phyloP scores from a whole-genome alignment of 2,113 vertebrate species.

The Perognathus longimembris region DNA sequence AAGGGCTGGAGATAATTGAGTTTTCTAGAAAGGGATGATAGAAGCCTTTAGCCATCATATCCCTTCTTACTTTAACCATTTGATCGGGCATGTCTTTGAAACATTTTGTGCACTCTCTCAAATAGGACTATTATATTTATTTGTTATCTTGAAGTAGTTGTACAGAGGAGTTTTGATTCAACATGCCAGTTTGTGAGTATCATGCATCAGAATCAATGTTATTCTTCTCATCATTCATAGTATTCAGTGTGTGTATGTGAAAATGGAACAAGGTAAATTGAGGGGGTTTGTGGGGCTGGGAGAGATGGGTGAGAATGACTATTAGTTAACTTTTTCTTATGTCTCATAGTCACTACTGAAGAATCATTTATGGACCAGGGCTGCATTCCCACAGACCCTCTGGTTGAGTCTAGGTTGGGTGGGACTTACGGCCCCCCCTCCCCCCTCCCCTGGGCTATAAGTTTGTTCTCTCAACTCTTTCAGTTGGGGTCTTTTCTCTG shows the following conservation, averaged over 20 bases:
- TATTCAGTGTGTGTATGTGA: too few species aligned
- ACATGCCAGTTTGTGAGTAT: too few species aligned
- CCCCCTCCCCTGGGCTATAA: neutral
- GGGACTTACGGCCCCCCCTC: too few species aligned
- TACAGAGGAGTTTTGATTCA: too few species aligned
- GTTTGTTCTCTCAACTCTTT: neutral
- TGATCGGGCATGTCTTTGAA: neutral
- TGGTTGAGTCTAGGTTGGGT: too few species aligned
- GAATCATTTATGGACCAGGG: neutral
- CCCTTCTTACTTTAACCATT: neutral
- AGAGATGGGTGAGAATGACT: too few species aligned
- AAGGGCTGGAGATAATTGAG: neutral
- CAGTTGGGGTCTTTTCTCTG: neutral
- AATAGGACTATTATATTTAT: neutral
- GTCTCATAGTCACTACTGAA: neutral
- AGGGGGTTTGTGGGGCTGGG: too few species aligned
- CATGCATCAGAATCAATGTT: too few species aligned
- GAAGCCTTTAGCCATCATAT: neutral
- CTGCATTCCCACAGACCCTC: too few species aligned
- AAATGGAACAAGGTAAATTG: too few species aligned
- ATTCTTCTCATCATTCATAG: too few species aligned
- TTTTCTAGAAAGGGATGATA: conserved; percentile 31
- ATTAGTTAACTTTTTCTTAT: neutral
- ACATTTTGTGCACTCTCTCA: neutral
- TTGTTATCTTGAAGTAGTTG: too few species aligned